Percentiles rank a stretch among this genome's conserved stretches.
phyloP scores from a whole-genome alignment of 2,888 invertebrate species.

The Portevinia maculata region DNA sequence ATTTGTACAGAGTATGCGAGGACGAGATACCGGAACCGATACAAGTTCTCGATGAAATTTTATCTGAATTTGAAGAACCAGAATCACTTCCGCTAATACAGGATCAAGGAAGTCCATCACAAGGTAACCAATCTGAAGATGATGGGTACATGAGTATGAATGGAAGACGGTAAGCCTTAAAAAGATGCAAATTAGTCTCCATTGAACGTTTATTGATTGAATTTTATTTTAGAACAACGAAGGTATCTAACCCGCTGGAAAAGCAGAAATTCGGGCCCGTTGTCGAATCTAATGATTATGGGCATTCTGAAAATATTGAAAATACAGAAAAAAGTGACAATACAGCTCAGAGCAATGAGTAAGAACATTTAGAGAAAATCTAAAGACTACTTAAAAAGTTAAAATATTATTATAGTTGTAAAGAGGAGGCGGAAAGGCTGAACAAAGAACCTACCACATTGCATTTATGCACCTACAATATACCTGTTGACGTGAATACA shows the following conservation, averaged over 20 bases:
- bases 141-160: slow-evolving; percentile 97
- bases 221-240: slow-evolving; percentile 50
- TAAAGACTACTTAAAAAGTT: background rate
- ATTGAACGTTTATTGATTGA: background rate
- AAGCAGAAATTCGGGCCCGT: slow-evolving; percentile 66
- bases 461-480: slow-evolving; percentile 31
- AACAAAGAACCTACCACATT: slow-evolving; percentile 30
- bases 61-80: slow-evolving; percentile 94
- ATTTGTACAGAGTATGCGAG: slow-evolving; percentile 80
- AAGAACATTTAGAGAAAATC: background rate
- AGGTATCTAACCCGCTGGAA: slow-evolving; percentile 55
- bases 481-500: slow-evolving; percentile 14
- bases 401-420: slow-evolving; percentile 18
- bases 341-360: slow-evolving; percentile 45
- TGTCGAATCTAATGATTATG: slow-evolving; percentile 62
- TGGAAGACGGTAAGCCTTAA: slow-evolving; percentile 86
- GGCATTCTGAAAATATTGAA: slow-evolving; percentile 54
- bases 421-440: slow-evolving; percentile 15
- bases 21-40: slow-evolving; percentile 95
- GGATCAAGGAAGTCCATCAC: slow-evolving; percentile 88
- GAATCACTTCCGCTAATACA: slow-evolving; percentile 81
- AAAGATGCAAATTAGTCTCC: background rate
- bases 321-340: slow-evolving; percentile 36
- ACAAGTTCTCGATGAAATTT: slow-evolving; percentile 93
- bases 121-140: slow-evolving; percentile 94